phyloP scores from a whole-genome alignment of 1,140 invertebrate species.

The Meloidogyne chitwoodi region DNA sequence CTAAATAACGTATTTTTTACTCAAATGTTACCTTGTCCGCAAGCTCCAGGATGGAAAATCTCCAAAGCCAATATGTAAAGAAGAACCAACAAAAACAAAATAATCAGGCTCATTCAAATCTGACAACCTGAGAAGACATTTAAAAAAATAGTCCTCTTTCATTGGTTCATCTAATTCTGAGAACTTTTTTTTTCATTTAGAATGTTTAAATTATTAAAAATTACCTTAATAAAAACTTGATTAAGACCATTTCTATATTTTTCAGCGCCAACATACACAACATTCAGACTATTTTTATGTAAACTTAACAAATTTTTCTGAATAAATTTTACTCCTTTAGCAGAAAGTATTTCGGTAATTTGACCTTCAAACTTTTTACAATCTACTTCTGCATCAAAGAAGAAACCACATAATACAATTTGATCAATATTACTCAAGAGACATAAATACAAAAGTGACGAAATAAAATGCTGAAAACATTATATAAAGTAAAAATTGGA shows the following conservation, averaged over 20 bases:
- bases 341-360: background rate
- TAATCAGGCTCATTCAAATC: conserved; percentile 30
- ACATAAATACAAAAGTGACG: background rate
- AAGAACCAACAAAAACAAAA: conserved; percentile 22
- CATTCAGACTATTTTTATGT: background rate
- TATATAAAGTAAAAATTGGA: background rate
- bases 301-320: background rate
- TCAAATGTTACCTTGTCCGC: conserved; percentile 14
- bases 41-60: conserved; percentile 30
- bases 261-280: conserved; percentile 21
- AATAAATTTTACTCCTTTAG: background rate
- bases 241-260: conserved; percentile 22
- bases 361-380: background rate
- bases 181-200: background rate
- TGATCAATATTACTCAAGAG: background rate
- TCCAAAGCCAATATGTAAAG: background rate
- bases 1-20: too few relatives aligned
- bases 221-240: conserved; percentile 1
- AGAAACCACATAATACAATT: background rate
- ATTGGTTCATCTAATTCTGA: background rate
- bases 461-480: background rate
- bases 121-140: background rate
- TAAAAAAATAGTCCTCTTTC: background rate
- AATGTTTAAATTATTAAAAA: background rate
- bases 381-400: background rate